Evolutionary conservation across 2,113 vertebrate genomes (phyloP), one percentile per base, ranked within the genome.

Genomic region (Brienomyrus longianalis): DNA sequence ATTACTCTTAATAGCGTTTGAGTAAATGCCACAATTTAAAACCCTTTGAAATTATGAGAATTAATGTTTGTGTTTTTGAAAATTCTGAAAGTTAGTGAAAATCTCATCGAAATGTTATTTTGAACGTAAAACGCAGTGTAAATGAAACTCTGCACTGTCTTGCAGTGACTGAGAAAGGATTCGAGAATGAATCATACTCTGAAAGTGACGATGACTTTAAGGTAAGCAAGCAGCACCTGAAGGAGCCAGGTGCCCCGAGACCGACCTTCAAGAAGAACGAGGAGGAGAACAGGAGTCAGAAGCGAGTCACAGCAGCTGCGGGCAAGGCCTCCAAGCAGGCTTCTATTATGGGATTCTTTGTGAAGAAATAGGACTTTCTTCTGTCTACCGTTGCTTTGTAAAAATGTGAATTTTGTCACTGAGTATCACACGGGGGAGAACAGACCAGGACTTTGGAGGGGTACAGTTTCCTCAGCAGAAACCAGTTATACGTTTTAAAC

Each of bases 301-400:
- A 97, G 94, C 98, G 97, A 93, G 92, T 93, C 1, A 56, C 95
- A 0, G 89, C 94, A 0, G 87, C 92, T 5, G 83, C 93, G 51
- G 95, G 80, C 91, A 99, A 97, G 94, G 93, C 94, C 91, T 94
- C 94, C 3, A 98, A 98, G 91, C 98, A 99, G 92, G 95, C 96
- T 3, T 98, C 98, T 47, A 99, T 99, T 90, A 95, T 95, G 93
- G 98, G 98, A 0, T 99, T 99, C 89, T 98, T 98, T 92, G 97
- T 97, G 31, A 98, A 96, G 96, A 99, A 99, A 90, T 98, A 94
- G 97, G n/a, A 45, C 80, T 54, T 11, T 13, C 27, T 74, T 70
- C 66, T 56, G 50, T 45, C 17, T 35, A 13, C 54, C 47, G n/a
- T 62, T 85, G 39, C 15, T 17, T 3, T 17, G 13, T 27, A 31